These are phyloP conservation scores for Procambarus virginalis DNA, from an alignment of 1,140 invertebrate genomes.

Conservation along the genomic window DNA sequence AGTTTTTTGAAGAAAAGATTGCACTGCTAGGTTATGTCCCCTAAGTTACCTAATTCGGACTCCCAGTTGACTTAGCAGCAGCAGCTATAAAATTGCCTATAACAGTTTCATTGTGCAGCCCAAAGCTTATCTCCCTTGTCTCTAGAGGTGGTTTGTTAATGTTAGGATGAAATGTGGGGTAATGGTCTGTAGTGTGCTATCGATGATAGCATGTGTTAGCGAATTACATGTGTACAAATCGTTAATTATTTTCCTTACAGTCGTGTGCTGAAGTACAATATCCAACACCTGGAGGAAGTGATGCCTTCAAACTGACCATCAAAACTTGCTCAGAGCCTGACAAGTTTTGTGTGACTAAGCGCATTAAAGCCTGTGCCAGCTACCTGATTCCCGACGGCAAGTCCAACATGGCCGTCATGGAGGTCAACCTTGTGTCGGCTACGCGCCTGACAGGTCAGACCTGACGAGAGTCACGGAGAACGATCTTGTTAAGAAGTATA, in stretches of 20 bases:
- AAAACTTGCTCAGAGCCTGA: neutral
- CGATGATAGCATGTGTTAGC: too few relatives aligned
- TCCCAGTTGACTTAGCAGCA: too few relatives aligned
- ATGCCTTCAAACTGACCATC: constrained; percentile 24
- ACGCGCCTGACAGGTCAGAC: constrained; percentile 34
- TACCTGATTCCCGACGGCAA: constrained; percentile 46
- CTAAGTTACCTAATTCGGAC: too few relatives aligned
- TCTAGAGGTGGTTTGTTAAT: too few relatives aligned
- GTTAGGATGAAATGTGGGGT: too few relatives aligned
- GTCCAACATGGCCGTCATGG: constrained; percentile 70
- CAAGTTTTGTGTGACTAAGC: constrained; percentile 22
- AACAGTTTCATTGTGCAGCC: too few relatives aligned
- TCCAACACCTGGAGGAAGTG: constrained; percentile 22
- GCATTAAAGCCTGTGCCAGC: constrained; percentile 33
- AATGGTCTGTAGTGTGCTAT: too few relatives aligned
- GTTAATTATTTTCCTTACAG: neutral
- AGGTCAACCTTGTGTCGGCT: constrained; percentile 69
- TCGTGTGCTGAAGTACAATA: constrained; percentile 37
- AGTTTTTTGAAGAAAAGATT: too few relatives aligned
- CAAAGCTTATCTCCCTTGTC: too few relatives aligned
- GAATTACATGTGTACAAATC: too few relatives aligned
- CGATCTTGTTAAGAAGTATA: constrained; percentile 73
- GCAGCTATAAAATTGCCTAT: too few relatives aligned
- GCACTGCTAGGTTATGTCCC: too few relatives aligned
- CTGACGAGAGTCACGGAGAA: constrained; percentile 36